These are phyloP conservation scores for Centropyge bicolor DNA, from an alignment of 2,797 vertebrate genomes.

Conservation along the genomic window DNA sequence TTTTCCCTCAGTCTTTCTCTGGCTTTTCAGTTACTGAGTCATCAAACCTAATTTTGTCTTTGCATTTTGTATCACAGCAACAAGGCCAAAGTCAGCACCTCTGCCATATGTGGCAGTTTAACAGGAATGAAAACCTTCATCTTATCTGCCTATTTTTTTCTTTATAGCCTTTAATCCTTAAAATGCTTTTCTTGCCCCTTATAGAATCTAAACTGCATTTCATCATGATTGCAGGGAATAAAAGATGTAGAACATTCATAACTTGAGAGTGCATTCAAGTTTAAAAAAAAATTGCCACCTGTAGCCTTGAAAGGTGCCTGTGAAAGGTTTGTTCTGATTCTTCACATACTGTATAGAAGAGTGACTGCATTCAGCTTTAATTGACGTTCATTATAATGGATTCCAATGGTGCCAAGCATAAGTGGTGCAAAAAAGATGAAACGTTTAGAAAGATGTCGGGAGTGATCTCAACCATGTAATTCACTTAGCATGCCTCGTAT, in stretches of 20 bases:
- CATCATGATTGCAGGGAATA: background rate
- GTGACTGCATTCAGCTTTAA: background rate
- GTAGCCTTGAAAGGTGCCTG: background rate
- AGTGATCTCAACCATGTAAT: background rate
- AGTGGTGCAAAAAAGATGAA: background rate
- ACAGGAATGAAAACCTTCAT: background rate
- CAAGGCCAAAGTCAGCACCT: background rate
- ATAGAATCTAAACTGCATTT: background rate
- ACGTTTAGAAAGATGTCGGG: background rate
- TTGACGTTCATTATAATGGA: background rate
- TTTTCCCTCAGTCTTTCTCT: background rate
- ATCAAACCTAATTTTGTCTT: conserved; percentile 27
- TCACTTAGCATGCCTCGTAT: background rate
- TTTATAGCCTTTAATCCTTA: background rate
- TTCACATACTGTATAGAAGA: background rate
- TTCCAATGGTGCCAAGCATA: background rate
- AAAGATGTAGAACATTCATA: background rate
- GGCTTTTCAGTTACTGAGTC: conserved; percentile 36
- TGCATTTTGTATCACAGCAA: conserved; percentile 18
- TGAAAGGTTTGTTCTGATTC: background rate
- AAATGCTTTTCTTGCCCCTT: background rate
- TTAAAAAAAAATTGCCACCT: background rate
- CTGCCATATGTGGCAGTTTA: background rate
- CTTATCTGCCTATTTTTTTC: background rate
- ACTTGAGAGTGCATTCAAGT: background rate